Conservation (phyloP, 2,888 invertebrate species). For the Notocelia uddmanniana region DNA sequence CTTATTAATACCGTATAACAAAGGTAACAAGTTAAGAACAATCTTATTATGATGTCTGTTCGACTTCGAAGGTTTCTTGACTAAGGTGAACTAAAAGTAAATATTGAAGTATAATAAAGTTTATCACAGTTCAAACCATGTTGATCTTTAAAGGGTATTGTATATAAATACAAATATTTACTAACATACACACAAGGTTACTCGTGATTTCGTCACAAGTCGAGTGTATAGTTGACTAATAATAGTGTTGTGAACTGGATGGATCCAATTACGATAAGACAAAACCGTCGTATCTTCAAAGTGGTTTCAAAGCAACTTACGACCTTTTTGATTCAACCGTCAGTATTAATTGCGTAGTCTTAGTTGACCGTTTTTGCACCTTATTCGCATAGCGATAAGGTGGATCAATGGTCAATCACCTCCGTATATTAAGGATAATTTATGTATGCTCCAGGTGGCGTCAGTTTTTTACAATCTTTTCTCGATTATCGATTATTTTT, state of each 20-base stretch:
- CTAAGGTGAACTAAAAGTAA: background rate
- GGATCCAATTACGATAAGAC: too few species aligned
- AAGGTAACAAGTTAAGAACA: background rate
- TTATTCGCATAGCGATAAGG: background rate
- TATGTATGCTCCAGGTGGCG: background rate
- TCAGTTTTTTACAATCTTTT: background rate
- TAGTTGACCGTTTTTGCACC: background rate
- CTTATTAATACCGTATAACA: too few species aligned
- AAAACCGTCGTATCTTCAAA: background rate
- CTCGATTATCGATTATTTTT: background rate
- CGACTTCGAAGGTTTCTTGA: background rate
- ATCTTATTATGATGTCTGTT: background rate
- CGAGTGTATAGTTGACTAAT: too few species aligned
- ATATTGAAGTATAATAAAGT: slow-evolving; percentile 9
- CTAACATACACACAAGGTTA: slow-evolving; percentile 24
- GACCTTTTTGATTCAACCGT: background rate
- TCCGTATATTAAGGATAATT: background rate
- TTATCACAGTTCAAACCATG: background rate
- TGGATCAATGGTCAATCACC: background rate
- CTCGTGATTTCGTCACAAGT: slow-evolving; percentile 29
- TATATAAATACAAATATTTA: slow-evolving; percentile 35
- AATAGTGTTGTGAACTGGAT: slow-evolving; percentile 4
- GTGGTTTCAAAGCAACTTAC: background rate
- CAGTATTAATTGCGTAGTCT: background rate
- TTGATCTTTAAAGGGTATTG: slow-evolving; percentile 21